Base-by-base conservation (phyloP, 2,888 invertebrate genomes). In the Drosophila anomalata region DNA sequence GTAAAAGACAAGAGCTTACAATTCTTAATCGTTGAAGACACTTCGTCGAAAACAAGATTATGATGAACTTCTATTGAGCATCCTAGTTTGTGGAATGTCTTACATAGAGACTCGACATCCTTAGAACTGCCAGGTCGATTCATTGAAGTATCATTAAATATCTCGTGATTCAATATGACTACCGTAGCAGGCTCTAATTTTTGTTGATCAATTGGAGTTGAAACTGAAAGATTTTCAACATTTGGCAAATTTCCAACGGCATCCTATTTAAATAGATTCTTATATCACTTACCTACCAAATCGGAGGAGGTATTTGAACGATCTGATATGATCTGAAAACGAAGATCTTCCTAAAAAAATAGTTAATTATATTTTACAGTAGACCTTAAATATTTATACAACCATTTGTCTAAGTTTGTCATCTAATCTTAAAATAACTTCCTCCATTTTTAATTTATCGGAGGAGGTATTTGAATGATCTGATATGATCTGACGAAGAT, bases 131-230 rank as follows among this genome's bases (percentile, higher is more conserved):
- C 55, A 0, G 0, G 1, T 33, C 55, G 46, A 7, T 26, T 1
- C 14, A 0, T 6, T 0, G 20, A 6, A 12, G 7, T 2, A 12
- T 39, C 9, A 8, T 3, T 2, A 14, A 53, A 51, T n/a, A 22
- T 11, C 41, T 53, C 53, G 24, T 53, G 41, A 26, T 53, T 53
- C 2, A 53, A 7, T 39, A 53, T 53, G 17, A 9, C 39, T 14
- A 53, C 41, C 22, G 12, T 20, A 6, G 53, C 33, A 9, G 53
- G 53, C 53, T 14, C 2, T 3, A 53, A 24, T 17, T 53, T 41
- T 12, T 6, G 24, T 14, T 14, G 11, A 0, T 36, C 2, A 11
- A 0, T n/a, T 36, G 5, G 36, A 11, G n/a, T n/a, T n/a, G 36
- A 4, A 29, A 9, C 3, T 29, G 29, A 0, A 29, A 29, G 29